phyloP scores from a whole-genome alignment of 2,888 invertebrate species.

The Dasysyrphus albostriatus region DNA sequence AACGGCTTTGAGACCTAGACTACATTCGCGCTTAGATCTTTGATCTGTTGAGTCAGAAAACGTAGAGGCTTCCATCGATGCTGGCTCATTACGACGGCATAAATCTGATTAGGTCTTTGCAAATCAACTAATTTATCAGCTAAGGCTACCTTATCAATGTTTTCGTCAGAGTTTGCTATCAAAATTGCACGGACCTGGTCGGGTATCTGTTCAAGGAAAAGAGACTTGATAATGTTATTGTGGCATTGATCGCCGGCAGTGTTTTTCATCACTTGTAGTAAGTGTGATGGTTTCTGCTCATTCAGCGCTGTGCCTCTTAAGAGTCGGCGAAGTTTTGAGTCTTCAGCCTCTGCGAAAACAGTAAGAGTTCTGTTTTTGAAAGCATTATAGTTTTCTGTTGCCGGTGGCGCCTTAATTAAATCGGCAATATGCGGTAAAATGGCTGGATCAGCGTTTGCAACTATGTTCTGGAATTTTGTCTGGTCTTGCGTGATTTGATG shows the following conservation, averaged over 20 bases:
- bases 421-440: not conserved
- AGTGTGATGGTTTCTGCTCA: not conserved
- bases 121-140: not conserved
- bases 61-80: not conserved
- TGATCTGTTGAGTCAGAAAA: not conserved
- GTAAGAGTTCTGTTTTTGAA: not conserved
- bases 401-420: not conserved
- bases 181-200: not conserved
- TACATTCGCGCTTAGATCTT: not conserved
- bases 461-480: not conserved
- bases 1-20: not conserved
- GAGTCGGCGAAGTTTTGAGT: not conserved
- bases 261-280: not conserved
- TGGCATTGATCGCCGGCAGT: not conserved
- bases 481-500: conserved; percentile 10
- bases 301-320: not conserved
- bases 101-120: not conserved
- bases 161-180: not conserved
- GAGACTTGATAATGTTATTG: not conserved
- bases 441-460: not conserved
- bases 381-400: not conserved
- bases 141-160: not conserved
- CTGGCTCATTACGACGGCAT: not conserved
- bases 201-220: not conserved
- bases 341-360: not conserved